Base-by-base conservation (phyloP, 2,113 vertebrate genomes). In the Procavia capensis region DNA sequence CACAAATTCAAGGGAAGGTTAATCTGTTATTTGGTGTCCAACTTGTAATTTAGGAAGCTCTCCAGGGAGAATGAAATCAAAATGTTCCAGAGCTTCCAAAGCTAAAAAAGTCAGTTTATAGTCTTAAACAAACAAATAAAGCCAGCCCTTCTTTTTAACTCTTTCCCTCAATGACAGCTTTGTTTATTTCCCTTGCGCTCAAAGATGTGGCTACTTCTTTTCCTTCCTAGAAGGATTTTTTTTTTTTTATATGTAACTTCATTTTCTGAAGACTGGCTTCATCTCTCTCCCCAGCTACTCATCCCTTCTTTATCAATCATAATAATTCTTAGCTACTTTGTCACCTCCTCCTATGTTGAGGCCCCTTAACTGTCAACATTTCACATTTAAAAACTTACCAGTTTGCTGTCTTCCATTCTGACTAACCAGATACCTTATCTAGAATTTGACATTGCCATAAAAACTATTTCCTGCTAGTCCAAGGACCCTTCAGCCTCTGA, bases 1-100 rank as follows among this genome's bases (percentile, higher is more conserved):
- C 92, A 91, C 31, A 96, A 92, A 96, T 96, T 95, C 70, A 97
- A 85, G 29, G 0, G 50, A 75, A 91, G 81, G 45, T 41, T 97
- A 93, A 94, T 88, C 82, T 91, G 0, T 0, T 78, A 94, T 27
- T 61, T 90, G 82, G 88, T 90, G 64, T 92, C 90, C 94, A 91
- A 68, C 85, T 31, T 64, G 68, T 31, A 64, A 1, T 2, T 3
- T 27, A 90, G 93, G 66, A 75, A 41, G 5, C 79, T 94, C 43
- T 95, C 76, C 84, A 43, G 29, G 16, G 66, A 68, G 0, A 57
- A 63, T 78, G 24, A 93, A 96, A 97, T 88, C 9, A 92, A 92
- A 84, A 92, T 79, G 43, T 47, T 94, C 47, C 45, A 92, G 64
- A 88, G 96, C 87, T 2, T 64, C 57, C 31, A 85, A 95, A 85